Evolutionary conservation across 2,888 invertebrate genomes (phyloP).

Genomic region (Scaptodrosophila latifasciaeformis): DNA sequence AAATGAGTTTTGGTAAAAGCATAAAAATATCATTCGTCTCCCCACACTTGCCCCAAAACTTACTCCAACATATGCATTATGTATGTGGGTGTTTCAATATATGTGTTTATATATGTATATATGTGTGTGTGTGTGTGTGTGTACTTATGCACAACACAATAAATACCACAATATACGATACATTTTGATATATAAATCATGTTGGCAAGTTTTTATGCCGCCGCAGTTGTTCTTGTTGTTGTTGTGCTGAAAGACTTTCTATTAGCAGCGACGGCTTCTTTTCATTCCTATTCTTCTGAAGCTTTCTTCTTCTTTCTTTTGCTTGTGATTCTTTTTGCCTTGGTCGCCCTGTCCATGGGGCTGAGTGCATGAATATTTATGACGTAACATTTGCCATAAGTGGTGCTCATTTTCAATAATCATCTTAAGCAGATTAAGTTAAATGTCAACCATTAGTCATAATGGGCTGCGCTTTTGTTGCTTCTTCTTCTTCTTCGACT

Average conservation of each 20-base stretch:
- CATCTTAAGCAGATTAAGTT: constrained; percentile 67
- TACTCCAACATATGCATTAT: constrained; percentile 53
- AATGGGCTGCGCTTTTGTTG: constrained; percentile 62
- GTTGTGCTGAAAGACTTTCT: constrained; percentile 57
- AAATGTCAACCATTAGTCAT: constrained; percentile 67
- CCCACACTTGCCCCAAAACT: neutral
- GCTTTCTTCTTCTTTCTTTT: constrained; percentile 39
- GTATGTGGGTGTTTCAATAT: constrained; percentile 14
- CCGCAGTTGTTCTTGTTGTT: constrained; percentile 25
- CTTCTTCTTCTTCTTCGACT: neutral
- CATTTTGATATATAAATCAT: constrained; percentile 52
- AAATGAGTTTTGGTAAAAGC: constrained; percentile 56
- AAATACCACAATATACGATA: constrained; percentile 36
- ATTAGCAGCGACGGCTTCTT: constrained; percentile 46
- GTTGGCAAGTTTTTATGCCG: constrained; percentile 69
- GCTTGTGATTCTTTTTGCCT: constrained; percentile 12
- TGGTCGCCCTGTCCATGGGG: constrained; percentile 7
- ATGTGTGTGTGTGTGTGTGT: constrained; percentile 7
- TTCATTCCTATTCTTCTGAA: constrained; percentile 14
- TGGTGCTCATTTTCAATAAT: constrained; percentile 67
- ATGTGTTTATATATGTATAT: constrained; percentile 6
- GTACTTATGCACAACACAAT: constrained; percentile 40
- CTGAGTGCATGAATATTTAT: constrained; percentile 64
- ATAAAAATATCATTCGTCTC: constrained; percentile 41
- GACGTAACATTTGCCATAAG: constrained; percentile 68